These are phyloP conservation scores for Choloepus didactylus DNA, from an alignment of 2,797 vertebrate genomes.

Conservation along the genomic window DNA sequence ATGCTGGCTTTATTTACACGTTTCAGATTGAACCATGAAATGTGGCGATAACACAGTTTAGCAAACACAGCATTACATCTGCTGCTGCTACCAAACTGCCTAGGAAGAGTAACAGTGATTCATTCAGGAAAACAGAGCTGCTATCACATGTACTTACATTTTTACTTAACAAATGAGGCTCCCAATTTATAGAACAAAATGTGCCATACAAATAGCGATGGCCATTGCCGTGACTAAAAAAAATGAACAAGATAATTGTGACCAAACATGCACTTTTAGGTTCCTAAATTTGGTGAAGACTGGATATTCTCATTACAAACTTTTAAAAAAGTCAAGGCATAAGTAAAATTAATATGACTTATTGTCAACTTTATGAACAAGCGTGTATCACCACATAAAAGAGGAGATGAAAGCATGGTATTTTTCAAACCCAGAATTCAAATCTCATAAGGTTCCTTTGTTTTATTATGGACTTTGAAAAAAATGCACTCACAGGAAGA, in stretches of 20 bases:
- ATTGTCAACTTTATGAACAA: not conserved
- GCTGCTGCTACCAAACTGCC: conserved; percentile 73
- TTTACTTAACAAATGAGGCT: not conserved
- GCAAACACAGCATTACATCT: conserved; percentile 85
- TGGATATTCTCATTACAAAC: not conserved
- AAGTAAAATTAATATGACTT: not conserved
- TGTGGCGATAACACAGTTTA: conserved; percentile 86
- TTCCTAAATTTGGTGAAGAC: not conserved
- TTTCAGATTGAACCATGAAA: conserved; percentile 86
- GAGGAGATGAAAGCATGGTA: not conserved
- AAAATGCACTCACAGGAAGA: not conserved
- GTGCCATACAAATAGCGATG: not conserved
- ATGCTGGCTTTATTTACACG: conserved; percentile 91
- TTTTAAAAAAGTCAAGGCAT: not conserved
- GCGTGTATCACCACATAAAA: not conserved
- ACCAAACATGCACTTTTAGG: not conserved
- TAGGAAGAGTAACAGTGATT: conserved; percentile 73
- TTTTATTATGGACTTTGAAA: not conserved
- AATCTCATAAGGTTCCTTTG: not conserved
- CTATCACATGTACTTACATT: not conserved
- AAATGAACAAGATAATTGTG: not conserved
- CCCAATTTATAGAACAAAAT: conserved; percentile 50
- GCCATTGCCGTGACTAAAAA: not conserved
- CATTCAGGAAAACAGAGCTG: conserved; percentile 70
- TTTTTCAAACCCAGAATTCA: not conserved